Percentiles rank a stretch among this genome's conserved stretches.
phyloP scores from a whole-genome alignment of 2,797 vertebrate genomes.

The Catostomus latipinnis region DNA sequence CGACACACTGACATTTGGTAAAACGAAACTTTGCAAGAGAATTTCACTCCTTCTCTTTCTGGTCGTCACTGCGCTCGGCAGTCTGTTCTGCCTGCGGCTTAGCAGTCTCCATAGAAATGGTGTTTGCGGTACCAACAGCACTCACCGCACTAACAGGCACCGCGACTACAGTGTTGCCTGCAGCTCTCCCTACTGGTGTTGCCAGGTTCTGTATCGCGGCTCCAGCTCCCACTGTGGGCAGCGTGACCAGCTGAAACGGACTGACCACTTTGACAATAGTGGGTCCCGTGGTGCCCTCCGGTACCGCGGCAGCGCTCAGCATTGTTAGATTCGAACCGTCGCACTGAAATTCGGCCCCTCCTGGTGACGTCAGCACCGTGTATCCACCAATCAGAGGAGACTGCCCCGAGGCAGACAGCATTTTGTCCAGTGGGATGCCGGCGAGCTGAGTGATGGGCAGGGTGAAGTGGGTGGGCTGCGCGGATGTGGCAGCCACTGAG shows the following conservation, averaged over 20 bases:
- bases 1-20: not conserved
- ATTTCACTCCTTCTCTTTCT: conserved; percentile 67
- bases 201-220: conserved; percentile 82
- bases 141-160: conserved; percentile 63
- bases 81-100: conserved; percentile 56
- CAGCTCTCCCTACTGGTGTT: conserved; percentile 38
- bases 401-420: conserved; percentile 80
- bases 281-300: conserved; percentile 75
- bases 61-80: conserved; percentile 66
- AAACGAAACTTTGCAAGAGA: not conserved
- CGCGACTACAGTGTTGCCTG: conserved; percentile 50
- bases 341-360: conserved; percentile 83
- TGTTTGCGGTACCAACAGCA: not conserved
- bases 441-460: conserved; percentile 87
- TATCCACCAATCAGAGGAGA: conserved; percentile 86
- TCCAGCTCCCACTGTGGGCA: conserved; percentile 77
- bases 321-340: conserved; percentile 88
- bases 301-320: conserved; percentile 83
- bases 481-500: conserved; percentile 74
- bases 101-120: conserved; percentile 59
- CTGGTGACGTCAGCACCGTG: conserved; percentile 86
- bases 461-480: conserved; percentile 80
- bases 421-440: conserved; percentile 83
- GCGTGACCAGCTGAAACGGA: conserved; percentile 91
- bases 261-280: conserved; percentile 89